Percentiles rank a stretch among this genome's conserved stretches.
These are phyloP conservation scores for Lucilia cuprina DNA, from an alignment of 1,140 invertebrate genomes.

Conservation along the genomic window DNA sequence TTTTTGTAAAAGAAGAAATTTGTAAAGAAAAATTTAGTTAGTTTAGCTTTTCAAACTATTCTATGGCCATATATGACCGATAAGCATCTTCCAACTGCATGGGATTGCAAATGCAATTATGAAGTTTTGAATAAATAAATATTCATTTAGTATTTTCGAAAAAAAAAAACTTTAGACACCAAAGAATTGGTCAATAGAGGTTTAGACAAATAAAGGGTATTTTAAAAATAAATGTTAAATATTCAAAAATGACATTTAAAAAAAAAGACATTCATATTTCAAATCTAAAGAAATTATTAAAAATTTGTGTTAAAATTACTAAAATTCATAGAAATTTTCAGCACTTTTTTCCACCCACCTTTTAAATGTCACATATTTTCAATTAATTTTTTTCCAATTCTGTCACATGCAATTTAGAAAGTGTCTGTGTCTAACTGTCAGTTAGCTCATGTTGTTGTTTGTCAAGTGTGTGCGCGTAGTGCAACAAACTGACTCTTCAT, in stretches of 20 bases:
- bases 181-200: too few relatives aligned
- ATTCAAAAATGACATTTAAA: too few relatives aligned
- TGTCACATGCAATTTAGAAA: constrained; percentile 18
- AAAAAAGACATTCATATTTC: too few relatives aligned
- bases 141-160: neutral
- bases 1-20: too few relatives aligned
- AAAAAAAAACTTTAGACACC: neutral
- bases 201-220: too few relatives aligned
- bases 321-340: neutral
- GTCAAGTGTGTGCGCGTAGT: neutral
- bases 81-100: neutral
- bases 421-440: neutral
- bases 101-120: neutral
- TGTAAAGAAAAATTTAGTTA: too few relatives aligned
- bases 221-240: too few relatives aligned
- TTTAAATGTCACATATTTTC: neutral
- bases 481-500: constrained; percentile 34
- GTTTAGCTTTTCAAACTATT: too few relatives aligned
- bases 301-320: too few relatives aligned
- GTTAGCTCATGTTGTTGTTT: neutral
- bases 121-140: neutral
- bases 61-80: neutral
- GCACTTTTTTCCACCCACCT: neutral
- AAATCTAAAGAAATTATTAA: too few relatives aligned
- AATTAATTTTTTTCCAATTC: constrained; percentile 14